Conservation (phyloP, 2,113 vertebrate species). For the Mirounga angustirostris region DNA sequence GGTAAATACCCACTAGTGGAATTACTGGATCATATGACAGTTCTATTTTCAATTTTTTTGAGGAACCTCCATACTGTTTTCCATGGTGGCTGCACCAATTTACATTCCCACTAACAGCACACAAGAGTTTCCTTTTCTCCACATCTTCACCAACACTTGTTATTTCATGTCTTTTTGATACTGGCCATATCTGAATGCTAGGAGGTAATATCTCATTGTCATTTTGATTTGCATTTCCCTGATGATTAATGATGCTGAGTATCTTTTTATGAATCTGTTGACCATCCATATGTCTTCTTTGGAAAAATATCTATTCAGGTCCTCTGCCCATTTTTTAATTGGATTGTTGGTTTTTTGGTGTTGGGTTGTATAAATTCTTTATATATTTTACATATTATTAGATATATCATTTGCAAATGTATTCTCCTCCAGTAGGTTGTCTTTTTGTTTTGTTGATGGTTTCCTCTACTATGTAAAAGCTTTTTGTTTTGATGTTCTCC, state of each 20-base stretch:
- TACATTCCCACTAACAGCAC: not conserved
- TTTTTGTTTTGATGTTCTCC: not conserved
- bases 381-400: not conserved
- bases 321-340: not conserved
- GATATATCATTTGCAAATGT: not conserved
- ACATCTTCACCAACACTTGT: not conserved
- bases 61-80: not conserved
- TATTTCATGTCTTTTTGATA: not conserved
- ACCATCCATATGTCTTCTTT: not conserved
- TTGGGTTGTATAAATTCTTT: not conserved
- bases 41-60: not conserved
- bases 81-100: not conserved
- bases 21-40: not conserved
- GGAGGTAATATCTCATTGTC: not conserved
- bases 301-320: not conserved
- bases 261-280: not conserved
- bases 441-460: not conserved
- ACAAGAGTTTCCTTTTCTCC: not conserved
- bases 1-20: not conserved
- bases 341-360: not conserved
- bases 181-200: not conserved
- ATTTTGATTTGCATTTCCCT: not conserved
- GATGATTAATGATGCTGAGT: not conserved
- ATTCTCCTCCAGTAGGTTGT: not conserved
- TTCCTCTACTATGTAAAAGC: not conserved